Conservation (phyloP, 2,113 vertebrate genomes). For the Oncorhynchus masou region DNA sequence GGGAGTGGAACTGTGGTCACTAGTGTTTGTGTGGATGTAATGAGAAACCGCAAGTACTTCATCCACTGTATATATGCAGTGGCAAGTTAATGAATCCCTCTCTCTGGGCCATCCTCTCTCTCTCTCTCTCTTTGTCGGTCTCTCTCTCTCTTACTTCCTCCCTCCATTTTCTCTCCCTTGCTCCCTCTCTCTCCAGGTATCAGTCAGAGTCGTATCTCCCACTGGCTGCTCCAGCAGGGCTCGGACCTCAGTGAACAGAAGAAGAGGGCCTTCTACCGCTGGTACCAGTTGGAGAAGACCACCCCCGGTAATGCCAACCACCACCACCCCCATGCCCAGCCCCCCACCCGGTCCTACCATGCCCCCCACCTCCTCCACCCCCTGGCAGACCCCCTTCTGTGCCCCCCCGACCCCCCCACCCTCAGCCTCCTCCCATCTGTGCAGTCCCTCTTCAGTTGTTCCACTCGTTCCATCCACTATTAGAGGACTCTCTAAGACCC, state of each 20-base stretch:
- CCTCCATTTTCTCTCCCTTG: background rate
- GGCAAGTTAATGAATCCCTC: too few species aligned
- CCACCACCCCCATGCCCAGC: background rate
- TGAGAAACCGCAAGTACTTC: too few species aligned
- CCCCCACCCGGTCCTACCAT: background rate
- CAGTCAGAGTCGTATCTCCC: slow-evolving; percentile 98
- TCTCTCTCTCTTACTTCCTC: background rate
- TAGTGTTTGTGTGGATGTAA: too few species aligned
- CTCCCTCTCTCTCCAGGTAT: slow-evolving; percentile 78
- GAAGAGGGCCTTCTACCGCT: slow-evolving; percentile 97
- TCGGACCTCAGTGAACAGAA: slow-evolving; percentile 97
- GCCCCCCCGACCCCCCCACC: background rate
- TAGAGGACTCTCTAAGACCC: background rate
- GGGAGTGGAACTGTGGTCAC: background rate
- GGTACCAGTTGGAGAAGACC: slow-evolving; percentile 98
- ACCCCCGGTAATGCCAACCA: slow-evolving; percentile 83
- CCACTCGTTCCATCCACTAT: slow-evolving; percentile 9
- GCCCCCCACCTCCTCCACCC: background rate
- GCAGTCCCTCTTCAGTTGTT: slow-evolving; percentile 23
- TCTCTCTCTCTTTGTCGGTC: background rate
- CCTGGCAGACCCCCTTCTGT: background rate
- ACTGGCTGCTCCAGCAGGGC: slow-evolving; percentile 97
- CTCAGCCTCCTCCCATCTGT: background rate
- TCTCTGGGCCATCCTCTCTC: background rate
- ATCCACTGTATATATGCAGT: too few species aligned